These are phyloP conservation scores for Nannoperca australis DNA, from an alignment of 2,797 vertebrate species.

Conservation along the genomic window DNA sequence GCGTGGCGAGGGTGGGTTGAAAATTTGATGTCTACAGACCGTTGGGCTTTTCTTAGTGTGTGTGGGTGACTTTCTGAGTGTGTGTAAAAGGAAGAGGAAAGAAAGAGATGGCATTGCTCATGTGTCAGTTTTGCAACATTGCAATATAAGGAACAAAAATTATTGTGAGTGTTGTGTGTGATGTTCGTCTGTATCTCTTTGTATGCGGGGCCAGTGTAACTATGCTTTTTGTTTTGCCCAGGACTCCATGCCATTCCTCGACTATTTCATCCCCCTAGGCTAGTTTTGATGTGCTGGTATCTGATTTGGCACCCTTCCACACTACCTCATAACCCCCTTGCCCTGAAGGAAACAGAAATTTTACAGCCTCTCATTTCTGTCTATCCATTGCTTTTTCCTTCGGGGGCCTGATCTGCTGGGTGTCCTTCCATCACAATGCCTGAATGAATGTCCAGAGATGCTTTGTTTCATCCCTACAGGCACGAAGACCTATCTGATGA, in stretches of 20 bases:
- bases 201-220: slow-evolving; percentile 12
- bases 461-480: slow-evolving; percentile 63
- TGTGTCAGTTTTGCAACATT: slow-evolving; percentile 41
- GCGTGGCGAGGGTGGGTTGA: slow-evolving; percentile 49
- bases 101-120: slow-evolving; percentile 24
- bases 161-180: slow-evolving; percentile 14
- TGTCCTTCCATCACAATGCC: slow-evolving; percentile 74
- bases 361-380: slow-evolving; percentile 55
- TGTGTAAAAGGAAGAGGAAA: slow-evolving; percentile 5
- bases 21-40: slow-evolving; percentile 57
- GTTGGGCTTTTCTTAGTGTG: slow-evolving; percentile 50
- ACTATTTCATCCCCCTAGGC: slow-evolving; percentile 62
- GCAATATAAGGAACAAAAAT: slow-evolving; percentile 29
- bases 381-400: slow-evolving; percentile 53
- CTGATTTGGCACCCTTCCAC: slow-evolving; percentile 70
- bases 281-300: slow-evolving; percentile 68
- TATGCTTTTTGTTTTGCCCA: slow-evolving; percentile 61
- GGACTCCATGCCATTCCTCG: slow-evolving; percentile 53
- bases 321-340: slow-evolving; percentile 68
- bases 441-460: slow-evolving; percentile 66
- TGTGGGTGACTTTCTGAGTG: slow-evolving; percentile 22
- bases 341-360: slow-evolving; percentile 70
- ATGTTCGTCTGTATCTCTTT: slow-evolving; percentile 19
- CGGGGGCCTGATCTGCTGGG: slow-evolving; percentile 60
- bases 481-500: slow-evolving; percentile 43